Percentiles rank a stretch among this genome's conserved stretches.
phyloP scores from a whole-genome alignment of 1,140 invertebrate genomes.

The Ceratina japonica region DNA sequence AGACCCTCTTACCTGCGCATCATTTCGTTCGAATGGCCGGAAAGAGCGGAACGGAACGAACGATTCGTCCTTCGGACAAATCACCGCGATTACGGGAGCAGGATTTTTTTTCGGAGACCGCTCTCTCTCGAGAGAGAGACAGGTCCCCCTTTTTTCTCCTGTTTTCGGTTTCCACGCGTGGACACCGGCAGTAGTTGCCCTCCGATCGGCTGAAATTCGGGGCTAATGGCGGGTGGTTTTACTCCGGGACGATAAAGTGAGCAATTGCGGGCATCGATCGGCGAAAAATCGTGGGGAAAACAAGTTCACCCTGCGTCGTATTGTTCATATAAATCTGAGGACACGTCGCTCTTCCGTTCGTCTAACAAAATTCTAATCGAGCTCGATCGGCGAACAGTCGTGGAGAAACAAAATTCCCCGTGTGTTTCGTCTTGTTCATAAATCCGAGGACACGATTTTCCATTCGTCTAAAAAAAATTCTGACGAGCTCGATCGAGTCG shows the following conservation, averaged over 20 bases:
- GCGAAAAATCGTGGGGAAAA: no score
- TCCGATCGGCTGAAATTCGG: background rate
- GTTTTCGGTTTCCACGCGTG: background rate
- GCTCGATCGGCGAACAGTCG: no score
- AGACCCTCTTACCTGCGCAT: slow-evolving; percentile 72
- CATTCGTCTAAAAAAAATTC: no score
- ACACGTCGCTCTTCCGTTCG: background rate
- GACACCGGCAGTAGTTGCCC: background rate
- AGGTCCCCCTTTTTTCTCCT: background rate
- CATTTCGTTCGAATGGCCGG: slow-evolving; percentile 72
- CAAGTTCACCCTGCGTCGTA: background rate
- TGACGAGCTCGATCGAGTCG: no score
- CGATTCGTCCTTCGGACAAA: slow-evolving; percentile 45
- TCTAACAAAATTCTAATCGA: no score
- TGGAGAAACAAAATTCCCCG: no score
- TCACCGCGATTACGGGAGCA: slow-evolving; percentile 40
- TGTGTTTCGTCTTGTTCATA: no score
- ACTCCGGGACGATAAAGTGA: background rate
- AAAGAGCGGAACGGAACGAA: slow-evolving; percentile 36
- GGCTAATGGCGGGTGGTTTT: background rate
- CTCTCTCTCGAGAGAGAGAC: background rate
- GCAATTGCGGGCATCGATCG: background rate
- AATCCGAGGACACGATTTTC: no score
- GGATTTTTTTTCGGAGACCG: slow-evolving; percentile 13
- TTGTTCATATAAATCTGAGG: no score